phyloP scores from a whole-genome alignment of 1,140 invertebrate species.

The Ditylenchus dipsaci region DNA sequence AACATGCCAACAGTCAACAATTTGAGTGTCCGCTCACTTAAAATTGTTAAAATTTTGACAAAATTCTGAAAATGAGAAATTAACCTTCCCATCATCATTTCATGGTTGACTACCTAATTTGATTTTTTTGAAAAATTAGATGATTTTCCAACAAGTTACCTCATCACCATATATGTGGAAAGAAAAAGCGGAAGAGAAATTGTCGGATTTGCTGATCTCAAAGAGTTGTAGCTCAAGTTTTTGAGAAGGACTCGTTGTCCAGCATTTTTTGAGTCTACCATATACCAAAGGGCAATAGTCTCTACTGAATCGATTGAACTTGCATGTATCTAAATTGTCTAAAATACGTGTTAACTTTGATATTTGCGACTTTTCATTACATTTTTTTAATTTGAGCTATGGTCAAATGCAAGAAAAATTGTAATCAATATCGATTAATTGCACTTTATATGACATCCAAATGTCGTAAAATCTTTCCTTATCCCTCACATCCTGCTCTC shows the following conservation, averaged over 20 bases:
- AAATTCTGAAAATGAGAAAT: no score
- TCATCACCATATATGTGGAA: slow-evolving; percentile 36
- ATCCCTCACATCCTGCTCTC: no score
- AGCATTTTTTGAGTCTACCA: slow-evolving; percentile 10
- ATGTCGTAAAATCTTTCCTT: no score
- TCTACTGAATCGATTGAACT: not conserved
- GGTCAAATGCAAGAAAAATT: no score
- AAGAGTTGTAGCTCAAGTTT: slow-evolving; percentile 33
- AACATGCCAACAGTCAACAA: slow-evolving; percentile 27
- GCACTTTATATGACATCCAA: no score
- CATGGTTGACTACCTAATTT: slow-evolving; percentile 37
- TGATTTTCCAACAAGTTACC: slow-evolving; percentile 17
- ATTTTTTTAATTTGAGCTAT: no score
- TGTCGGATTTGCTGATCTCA: slow-evolving; percentile 14
- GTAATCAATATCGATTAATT: no score
- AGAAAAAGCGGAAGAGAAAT: slow-evolving; percentile 22
- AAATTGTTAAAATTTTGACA: no score
- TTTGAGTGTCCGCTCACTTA: slow-evolving; percentile 15
- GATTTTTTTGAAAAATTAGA: not conserved
- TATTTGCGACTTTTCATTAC: no score
- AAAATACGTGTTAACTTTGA: no score
- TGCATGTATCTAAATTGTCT: no score
- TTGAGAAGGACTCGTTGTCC: slow-evolving; percentile 9
- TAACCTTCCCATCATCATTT: slow-evolving; percentile 34
- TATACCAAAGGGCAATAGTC: slow-evolving; percentile 42